Evolutionary conservation across 2,113 vertebrate genomes (phyloP).

Genomic region (Toxotes jaculatrix): DNA sequence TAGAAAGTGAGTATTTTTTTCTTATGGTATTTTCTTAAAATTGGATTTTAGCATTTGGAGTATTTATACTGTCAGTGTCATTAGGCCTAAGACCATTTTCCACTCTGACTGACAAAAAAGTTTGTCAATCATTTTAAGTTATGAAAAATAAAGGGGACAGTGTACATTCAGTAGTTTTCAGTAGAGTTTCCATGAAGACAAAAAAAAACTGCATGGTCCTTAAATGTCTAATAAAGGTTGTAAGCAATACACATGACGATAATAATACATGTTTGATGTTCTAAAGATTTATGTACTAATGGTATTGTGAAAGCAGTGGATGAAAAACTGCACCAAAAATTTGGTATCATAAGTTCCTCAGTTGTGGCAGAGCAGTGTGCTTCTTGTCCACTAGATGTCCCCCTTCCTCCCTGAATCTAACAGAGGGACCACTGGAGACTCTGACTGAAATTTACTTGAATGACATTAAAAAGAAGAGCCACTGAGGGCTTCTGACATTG

Average conservation of each 20-base stretch:
- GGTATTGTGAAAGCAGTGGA: neutral
- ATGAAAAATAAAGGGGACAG: neutral
- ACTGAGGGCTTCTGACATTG: neutral
- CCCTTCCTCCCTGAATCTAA: slow-evolving; percentile 30
- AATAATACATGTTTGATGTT: neutral
- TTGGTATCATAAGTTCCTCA: neutral
- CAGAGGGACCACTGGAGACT: too few relatives aligned
- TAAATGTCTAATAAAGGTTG: neutral
- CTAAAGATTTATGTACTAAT: neutral
- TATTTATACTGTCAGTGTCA: neutral
- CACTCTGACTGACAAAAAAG: neutral
- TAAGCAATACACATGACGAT: neutral
- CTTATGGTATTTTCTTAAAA: neutral
- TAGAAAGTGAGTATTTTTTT: neutral
- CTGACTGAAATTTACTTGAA: neutral
- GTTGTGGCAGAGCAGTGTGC: neutral
- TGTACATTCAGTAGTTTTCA: neutral
- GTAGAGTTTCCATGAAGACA: neutral
- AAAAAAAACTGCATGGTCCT: neutral
- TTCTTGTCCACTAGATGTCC: slow-evolving; percentile 70
- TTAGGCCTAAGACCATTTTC: neutral
- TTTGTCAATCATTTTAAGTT: neutral
- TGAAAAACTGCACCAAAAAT: neutral
- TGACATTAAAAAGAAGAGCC: neutral
- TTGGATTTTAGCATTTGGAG: too few relatives aligned